These are phyloP conservation scores for Odontomachus brunneus DNA, from an alignment of 1,140 invertebrate genomes.

Conservation along the genomic window DNA sequence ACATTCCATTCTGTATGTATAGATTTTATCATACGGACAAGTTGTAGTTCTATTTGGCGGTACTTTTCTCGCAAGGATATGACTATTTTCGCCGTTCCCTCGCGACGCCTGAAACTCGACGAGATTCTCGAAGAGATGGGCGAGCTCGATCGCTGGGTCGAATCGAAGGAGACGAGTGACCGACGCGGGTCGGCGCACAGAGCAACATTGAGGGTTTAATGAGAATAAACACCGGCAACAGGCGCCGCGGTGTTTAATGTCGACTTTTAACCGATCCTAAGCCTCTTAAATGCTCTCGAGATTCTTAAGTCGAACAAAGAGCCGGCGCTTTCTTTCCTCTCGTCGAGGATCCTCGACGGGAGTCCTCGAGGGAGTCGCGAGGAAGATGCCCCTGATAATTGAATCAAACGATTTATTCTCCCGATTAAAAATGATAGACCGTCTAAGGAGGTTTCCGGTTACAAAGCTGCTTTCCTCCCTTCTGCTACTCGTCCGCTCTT, in stretches of 20 bases:
- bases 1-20: too few species aligned
- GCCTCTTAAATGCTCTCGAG: constrained; percentile 83
- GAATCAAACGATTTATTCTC: constrained; percentile 86
- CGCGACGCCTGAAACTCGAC: not conserved
- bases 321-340: constrained; percentile 79
- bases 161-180: not conserved
- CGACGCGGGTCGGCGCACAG: constrained; percentile 31
- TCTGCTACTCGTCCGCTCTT: constrained; percentile 60
- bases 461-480: constrained; percentile 83
- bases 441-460: constrained; percentile 79
- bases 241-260: constrained; percentile 77
- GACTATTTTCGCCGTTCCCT: not conserved
- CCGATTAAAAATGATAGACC: constrained; percentile 85
- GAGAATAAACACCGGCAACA: constrained; percentile 41
- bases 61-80: not conserved
- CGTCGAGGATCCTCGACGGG: constrained; percentile 59
- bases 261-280: constrained; percentile 82
- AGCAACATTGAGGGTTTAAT: constrained; percentile 12
- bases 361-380: constrained; percentile 71
- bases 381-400: constrained; percentile 82
- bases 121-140: constrained; percentile 1
- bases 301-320: constrained; percentile 84
- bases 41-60: not conserved
- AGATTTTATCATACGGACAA: constrained; percentile 37
- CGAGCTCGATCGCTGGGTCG: not conserved